Conservation (phyloP, 2,113 vertebrate genomes). For the Desmodus rotundus region DNA sequence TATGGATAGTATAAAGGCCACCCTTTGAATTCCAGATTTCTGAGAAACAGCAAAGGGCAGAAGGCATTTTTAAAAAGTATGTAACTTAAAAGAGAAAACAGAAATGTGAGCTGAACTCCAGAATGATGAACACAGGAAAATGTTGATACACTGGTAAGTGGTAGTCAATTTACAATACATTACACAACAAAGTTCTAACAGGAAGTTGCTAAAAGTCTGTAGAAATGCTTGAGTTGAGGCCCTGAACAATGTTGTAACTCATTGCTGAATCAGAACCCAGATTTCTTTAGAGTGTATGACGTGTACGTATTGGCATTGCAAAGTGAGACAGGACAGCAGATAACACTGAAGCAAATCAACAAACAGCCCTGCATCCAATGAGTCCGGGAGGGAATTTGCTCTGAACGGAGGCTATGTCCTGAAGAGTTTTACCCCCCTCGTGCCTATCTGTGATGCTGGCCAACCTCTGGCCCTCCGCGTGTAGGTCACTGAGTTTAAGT, state of each 20-base stretch:
- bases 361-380: background rate
- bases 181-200: background rate
- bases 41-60: background rate
- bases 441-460: background rate
- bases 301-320: background rate
- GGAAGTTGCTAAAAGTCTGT: background rate
- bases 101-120: background rate
- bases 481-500: background rate
- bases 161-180: background rate
- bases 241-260: background rate
- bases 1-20: background rate
- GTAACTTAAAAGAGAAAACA: background rate
- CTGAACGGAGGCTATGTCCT: background rate
- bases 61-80: background rate
- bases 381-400: background rate
- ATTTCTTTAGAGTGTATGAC: background rate
- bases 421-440: background rate
- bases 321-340: background rate
- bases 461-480: background rate
- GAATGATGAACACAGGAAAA: background rate
- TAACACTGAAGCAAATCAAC: background rate
- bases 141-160: background rate
- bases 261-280: background rate
- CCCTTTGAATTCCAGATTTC: background rate
- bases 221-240: background rate